Evolutionary conservation across 2,888 invertebrate species (phyloP).

Genomic region (Drosophila conformis): DNA sequence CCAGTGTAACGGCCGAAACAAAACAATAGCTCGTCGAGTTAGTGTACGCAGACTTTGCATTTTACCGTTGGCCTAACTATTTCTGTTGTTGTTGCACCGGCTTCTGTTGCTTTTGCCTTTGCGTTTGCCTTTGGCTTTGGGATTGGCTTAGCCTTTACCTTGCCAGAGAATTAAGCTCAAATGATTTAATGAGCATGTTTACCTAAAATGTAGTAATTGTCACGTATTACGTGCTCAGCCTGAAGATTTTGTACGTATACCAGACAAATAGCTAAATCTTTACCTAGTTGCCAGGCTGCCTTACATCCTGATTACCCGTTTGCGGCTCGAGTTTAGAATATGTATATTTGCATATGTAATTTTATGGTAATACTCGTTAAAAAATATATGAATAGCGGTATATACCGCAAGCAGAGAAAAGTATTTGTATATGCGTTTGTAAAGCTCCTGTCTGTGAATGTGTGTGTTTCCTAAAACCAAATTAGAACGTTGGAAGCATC

Average conservation of each 20-base stretch:
- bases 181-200: constrained; percentile 81
- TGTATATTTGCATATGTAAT: constrained; percentile 80
- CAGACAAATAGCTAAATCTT: constrained; percentile 77
- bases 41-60: constrained; percentile 55
- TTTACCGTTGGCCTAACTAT: constrained; percentile 35
- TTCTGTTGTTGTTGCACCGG: background rate
- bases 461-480: constrained; percentile 39
- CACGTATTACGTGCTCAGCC: constrained; percentile 79
- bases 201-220: constrained; percentile 79
- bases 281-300: constrained; percentile 37
- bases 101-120: background rate
- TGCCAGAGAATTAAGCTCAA: constrained; percentile 64
- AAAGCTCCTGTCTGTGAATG: constrained; percentile 12
- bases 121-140: constrained; percentile 21
- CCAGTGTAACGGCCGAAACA: constrained; percentile 25
- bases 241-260: constrained; percentile 63
- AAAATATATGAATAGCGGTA: constrained; percentile 63
- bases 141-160: constrained; percentile 12
- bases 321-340: constrained; percentile 51
- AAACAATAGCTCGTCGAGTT: constrained; percentile 55
- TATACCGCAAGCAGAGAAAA: constrained; percentile 54
- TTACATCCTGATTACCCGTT: constrained; percentile 32
- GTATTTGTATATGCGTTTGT: constrained; percentile 29
- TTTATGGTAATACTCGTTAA: constrained; percentile 79
- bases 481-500: constrained; percentile 60